Base-by-base conservation (phyloP, 53 echinoderm and acorn worm species). In the Apostichopus leukothele region DNA sequence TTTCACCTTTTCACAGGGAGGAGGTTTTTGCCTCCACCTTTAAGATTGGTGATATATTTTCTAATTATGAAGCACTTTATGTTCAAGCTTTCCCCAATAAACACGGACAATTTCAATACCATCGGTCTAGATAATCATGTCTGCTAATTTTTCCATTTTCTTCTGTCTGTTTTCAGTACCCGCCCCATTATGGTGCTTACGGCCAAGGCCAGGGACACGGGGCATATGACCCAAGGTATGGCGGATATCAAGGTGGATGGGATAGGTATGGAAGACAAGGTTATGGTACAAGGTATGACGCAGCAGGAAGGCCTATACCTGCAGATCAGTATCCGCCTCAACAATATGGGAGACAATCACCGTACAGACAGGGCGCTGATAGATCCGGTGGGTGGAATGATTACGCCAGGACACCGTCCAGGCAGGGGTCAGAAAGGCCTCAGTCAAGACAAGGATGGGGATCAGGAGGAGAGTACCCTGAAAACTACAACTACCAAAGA, bases 391-490 rank as follows among this genome's bases (percentile, higher is more conserved):
- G 90, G 51, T 71, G 75, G 23, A 51, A 74, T 5, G 91, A 89
- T 66, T 85, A 53, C 18, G 27, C 52, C 60, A 74, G 90, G 53
- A 88, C 94, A 50, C 73, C 77, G 68, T 91, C 95, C 1, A 88
- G 91, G 78, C 91, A 94, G 19, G 92, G 94, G 68, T 79, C 78
- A 14, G 95, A 94, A 26, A 79, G 96, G 52, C 92, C 94, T 1
- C 50, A 86, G 8, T 94, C 94, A 25, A 74, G 94, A 74, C 94
- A 96, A 78, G 94, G 92, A 18, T 89, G 89, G 83, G 75, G 25
- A 25, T 78, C 6, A 21, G 78, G 18, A 5, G 91, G 80, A 26
- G 26, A 71, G 12, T 89, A 91, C 85, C 86, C 78, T 5, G 86
- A 89, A 19, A 59, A 84, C 75, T 89, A 92, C 54, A 71, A 57